Base-by-base conservation (phyloP, 2,113 vertebrate species). In the Arothron firmamentum region DNA sequence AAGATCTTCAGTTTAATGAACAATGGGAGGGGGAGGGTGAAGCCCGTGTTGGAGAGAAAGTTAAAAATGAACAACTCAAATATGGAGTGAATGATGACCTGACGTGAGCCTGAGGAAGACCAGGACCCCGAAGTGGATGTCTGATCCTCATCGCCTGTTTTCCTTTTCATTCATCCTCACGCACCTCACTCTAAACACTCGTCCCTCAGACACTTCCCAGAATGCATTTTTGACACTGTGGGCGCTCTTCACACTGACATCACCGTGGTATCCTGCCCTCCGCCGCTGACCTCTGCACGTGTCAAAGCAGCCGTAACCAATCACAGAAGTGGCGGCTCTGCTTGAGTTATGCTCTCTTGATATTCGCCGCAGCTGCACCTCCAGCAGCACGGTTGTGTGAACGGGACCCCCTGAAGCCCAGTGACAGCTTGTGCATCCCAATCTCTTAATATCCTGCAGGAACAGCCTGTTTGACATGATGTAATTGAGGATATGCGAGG, bases 241-340 rank as follows among this genome's bases (percentile, higher is more conserved):
- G 14, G 6, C 48, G 57, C 57, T n/a, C 42, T 53, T 18, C 45
- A 45, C n/a, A 19, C 34, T 17, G 50, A 19, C 0, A 12, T 38
- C 58, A 45, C 21, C 50, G 21, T 45, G n/a, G 46, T 11, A 15
- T n/a, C 28, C 5, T 51, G 10, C 23, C 25, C 14, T 38, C 25
- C 0, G 9, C 28, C 16, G 14, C 10, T 43, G 20, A 62, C 9
- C 20, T 53, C 47, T 55, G 19, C 20, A 47, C 7, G 10, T 43
- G 19, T 59, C 59, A 51, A 15, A 21, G 15, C 60, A 64, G 60
- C 56, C 59, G 43, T 45, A 25, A 51, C 21, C 7, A 41, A 64
- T 56, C 42, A 42, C 16, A 64, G 15, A 6, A 23, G 19, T 19
- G 18, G n/a, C 62, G 43, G 34, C 45, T 15, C 34, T 0, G 2